These are phyloP conservation scores for Alouatta palliata DNA, from an alignment of 2,113 vertebrate species.

Conservation along the genomic window DNA sequence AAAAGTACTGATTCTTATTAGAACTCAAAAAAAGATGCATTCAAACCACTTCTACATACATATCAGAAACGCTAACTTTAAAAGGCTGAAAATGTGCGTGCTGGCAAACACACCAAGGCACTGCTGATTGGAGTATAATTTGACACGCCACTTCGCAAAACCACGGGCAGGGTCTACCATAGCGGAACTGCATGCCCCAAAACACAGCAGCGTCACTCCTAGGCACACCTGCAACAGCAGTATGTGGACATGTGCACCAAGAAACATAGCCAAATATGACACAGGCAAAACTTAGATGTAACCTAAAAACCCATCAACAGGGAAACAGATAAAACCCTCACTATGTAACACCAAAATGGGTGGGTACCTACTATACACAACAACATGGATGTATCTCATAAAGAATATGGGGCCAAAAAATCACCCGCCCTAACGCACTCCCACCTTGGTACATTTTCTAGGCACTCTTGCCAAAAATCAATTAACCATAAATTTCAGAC, in stretches of 20 bases:
- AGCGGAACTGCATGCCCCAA: not conserved
- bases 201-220: not conserved
- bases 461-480: not conserved
- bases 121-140: not conserved
- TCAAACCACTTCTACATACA: not conserved
- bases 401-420: not conserved
- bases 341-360: not conserved
- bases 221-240: fast-evolving
- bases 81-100: not conserved
- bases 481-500: not conserved
- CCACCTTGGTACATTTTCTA: not conserved
- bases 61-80: not conserved
- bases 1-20: not conserved
- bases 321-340: too few relatives aligned
- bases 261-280: not conserved
- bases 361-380: not conserved
- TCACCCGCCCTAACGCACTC: not conserved
- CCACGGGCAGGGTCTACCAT: fast-evolving
- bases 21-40: not conserved
- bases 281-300: not conserved
- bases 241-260: fast-evolving
- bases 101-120: not conserved
- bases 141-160: not conserved
- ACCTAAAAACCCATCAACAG: not conserved
- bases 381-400: not conserved